These are phyloP conservation scores for Leptinotarsa tumamoca DNA, from an alignment of 2,888 invertebrate genomes.

Conservation along the genomic window DNA sequence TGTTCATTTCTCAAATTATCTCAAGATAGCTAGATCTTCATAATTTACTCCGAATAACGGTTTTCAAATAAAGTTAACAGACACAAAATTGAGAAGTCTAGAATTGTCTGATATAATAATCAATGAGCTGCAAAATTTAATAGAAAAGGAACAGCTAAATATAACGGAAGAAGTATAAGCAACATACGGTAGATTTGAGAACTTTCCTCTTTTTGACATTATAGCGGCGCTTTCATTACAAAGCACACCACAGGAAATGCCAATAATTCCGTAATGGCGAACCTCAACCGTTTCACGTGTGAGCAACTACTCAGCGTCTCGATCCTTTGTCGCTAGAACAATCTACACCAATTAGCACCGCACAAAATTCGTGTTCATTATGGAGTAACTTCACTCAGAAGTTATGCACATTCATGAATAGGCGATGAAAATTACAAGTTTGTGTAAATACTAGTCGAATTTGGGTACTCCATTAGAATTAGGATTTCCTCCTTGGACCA, in stretches of 20 bases:
- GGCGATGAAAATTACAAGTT: neutral
- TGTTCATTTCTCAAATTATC: no score
- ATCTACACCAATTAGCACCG: neutral
- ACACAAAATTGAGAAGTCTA: no score
- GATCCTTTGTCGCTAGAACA: neutral
- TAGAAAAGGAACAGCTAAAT: no score
- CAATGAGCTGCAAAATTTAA: no score
- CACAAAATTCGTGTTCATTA: conserved; percentile 3
- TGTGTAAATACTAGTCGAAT: neutral
- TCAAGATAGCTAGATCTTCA: no score
- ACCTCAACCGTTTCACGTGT: neutral
- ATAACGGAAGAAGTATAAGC: no score
- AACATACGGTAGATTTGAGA: no score
- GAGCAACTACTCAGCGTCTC: neutral
- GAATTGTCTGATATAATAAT: no score
- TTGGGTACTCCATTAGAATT: neutral
- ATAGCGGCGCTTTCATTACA: no score
- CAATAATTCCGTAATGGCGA: conserved; percentile 2
- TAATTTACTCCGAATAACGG: no score
- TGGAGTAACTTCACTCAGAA: neutral
- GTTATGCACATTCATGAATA: neutral
- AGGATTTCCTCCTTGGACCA: neutral
- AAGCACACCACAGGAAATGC: neutral
- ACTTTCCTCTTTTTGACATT: no score
- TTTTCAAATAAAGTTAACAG: no score